Percentiles rank a stretch among this genome's conserved stretches.
Conservation (phyloP, 1,140 invertebrate genomes). For the Leptoteleia sp. region DNA sequence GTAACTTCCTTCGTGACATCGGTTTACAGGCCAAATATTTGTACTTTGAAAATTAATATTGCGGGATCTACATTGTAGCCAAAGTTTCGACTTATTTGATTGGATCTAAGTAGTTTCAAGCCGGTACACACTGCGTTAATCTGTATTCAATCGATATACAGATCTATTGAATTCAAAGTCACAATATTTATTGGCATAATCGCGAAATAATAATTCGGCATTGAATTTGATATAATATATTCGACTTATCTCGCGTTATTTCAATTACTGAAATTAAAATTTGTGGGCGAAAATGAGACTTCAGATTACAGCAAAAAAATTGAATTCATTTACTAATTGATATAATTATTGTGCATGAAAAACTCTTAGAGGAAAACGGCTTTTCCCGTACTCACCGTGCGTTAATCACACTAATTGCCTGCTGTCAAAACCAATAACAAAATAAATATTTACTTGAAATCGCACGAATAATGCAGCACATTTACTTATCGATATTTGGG, state of each 20-base stretch:
- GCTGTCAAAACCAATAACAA: no score
- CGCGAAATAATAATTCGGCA: background rate
- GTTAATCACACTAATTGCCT: no score
- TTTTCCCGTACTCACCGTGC: no score
- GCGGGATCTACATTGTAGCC: constrained; percentile 3
- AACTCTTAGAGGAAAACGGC: no score
- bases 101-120: constrained; percentile 15
- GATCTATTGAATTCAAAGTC: constrained; percentile 10
- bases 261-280: no score
- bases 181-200: constrained; percentile 2
- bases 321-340: no score
- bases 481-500: no score
- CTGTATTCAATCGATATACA: constrained; percentile 1
- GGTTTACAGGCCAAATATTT: constrained; percentile 9
- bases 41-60: constrained; percentile 23
- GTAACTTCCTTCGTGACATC: constrained; percentile 1
- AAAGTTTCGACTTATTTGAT: constrained; percentile 9
- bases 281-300: no score
- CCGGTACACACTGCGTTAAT: constrained; percentile 1
- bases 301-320: no score
- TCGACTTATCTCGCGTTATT: background rate
- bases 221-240: background rate
- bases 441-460: no score
- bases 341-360: no score
- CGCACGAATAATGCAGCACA: no score